Evolutionary conservation across 2,797 vertebrate species (phyloP), one percentile per base, ranked within the genome.

Genomic region (Pseudomugil tenellus): DNA sequence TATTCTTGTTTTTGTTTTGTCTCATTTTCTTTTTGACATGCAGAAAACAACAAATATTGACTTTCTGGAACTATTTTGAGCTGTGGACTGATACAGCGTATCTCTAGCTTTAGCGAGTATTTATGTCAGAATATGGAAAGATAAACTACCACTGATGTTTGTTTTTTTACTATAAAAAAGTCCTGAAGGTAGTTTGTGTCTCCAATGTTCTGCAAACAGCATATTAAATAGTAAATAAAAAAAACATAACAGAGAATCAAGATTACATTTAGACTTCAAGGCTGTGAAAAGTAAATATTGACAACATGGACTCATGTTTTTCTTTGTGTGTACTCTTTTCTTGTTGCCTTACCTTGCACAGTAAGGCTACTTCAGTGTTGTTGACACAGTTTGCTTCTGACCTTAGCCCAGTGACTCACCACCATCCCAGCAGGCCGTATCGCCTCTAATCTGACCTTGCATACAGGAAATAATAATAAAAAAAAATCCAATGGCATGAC

Each of bases 381-480:
- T 81, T 83, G 73, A 73, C 72, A 62, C 62, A 55, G 73, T 66
- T 64, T 37, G 1, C 10, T 2, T 25, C 57, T 10, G 83, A 82
- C 90, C 86, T 82, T 70, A 80, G 65, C 70, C 28, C 59, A 0
- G 43, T 7, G 72, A 79, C 61, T 77, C 77, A 67, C 21, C 2
- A 59, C 28, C 68, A 19, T 13, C 53, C 70, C 73, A 51, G 77
- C 77, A 28, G 41, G 49, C 53, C 19, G 67, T 86, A 87, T 84
- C 75, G 17, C 64, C 56, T 2, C 68, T 19, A 32, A 13, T 43
- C 61, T 23, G 74, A 76, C 80, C 87, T 88, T 54, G 17, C 54
- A 65, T 10, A 57, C 10, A 25, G 78, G 72, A 75, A 80, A 77
- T 21, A 53, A 58, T 68, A n/a, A n/a, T n/a, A 75, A 80, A 79